These are phyloP conservation scores for Rhopalosiphum padi DNA, from an alignment of 1,140 invertebrate species.

Conservation along the genomic window DNA sequence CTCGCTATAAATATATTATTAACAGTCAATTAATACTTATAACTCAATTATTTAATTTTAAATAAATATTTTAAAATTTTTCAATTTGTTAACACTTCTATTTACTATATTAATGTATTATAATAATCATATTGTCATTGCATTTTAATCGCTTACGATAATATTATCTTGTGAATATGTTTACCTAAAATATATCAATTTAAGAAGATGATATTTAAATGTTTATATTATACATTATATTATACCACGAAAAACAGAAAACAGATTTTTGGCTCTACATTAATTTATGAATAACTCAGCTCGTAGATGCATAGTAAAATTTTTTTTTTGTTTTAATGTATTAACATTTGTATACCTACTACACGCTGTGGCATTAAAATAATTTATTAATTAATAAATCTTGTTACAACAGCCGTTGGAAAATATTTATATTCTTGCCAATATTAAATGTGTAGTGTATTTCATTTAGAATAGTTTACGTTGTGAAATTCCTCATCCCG, in stretches of 20 bases:
- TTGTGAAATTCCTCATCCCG: background rate
- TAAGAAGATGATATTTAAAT: background rate
- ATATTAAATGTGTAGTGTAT: slow-evolving; percentile 13
- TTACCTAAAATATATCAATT: background rate
- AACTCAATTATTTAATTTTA: background rate
- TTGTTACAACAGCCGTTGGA: background rate
- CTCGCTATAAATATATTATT: background rate
- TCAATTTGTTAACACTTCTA: background rate
- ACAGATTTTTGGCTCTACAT: slow-evolving; percentile 9
- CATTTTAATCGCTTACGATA: background rate
- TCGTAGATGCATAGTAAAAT: background rate
- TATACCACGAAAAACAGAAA: background rate
- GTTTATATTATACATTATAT: background rate
- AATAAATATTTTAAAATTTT: background rate
- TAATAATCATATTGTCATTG: too few species aligned
- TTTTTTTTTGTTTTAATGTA: background rate
- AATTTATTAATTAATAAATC: slow-evolving; percentile 38
- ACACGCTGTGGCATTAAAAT: background rate
- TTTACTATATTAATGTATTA: background rate
- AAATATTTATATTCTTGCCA: slow-evolving; percentile 2
- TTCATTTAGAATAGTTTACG: slow-evolving; percentile 2
- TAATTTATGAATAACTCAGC: background rate
- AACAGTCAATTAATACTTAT: background rate
- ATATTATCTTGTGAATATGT: background rate
- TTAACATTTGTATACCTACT: background rate